Percentiles rank a stretch among this genome's conserved stretches.
These are phyloP conservation scores for Arvicanthis niloticus DNA, from an alignment of 2,113 vertebrate genomes.

Conservation along the genomic window DNA sequence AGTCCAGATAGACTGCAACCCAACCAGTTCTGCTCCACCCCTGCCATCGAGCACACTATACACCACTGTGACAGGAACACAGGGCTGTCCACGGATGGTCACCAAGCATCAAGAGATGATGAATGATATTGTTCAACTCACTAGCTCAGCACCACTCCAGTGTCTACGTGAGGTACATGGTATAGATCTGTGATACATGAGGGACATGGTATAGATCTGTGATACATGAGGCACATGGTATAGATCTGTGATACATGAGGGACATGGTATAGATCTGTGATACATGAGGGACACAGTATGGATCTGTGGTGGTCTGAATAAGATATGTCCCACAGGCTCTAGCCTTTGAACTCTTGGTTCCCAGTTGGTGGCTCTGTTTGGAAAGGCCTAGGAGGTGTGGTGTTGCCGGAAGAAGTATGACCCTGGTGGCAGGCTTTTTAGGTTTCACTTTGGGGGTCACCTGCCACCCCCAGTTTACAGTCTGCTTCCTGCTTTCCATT, in stretches of 20 bases:
- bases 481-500: not conserved
- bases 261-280: not conserved
- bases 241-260: too few relatives aligned
- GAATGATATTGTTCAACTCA: fast-evolving
- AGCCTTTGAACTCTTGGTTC: not conserved
- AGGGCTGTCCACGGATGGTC: not conserved
- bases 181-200: not conserved
- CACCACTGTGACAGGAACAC: fast-evolving
- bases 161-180: too few relatives aligned
- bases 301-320: fast-evolving
- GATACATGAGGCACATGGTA: fast-evolving
- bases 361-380: not conserved
- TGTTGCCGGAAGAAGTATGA: not conserved
- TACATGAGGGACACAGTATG: fast-evolving
- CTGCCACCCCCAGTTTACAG: not conserved
- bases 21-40: fast-evolving
- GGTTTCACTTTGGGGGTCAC: not conserved
- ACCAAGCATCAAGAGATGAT: not conserved
- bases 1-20: not conserved
- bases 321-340: not conserved
- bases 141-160: not conserved
- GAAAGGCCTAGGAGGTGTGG: not conserved
- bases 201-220: too few relatives aligned
- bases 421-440: not conserved
- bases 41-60: not conserved